A percentile compares a stretch with the other conserved stretches of the same genome.
These are phyloP conservation scores for Chymomyza caudatula DNA, from an alignment of 2,888 invertebrate genomes.

Conservation along the genomic window DNA sequence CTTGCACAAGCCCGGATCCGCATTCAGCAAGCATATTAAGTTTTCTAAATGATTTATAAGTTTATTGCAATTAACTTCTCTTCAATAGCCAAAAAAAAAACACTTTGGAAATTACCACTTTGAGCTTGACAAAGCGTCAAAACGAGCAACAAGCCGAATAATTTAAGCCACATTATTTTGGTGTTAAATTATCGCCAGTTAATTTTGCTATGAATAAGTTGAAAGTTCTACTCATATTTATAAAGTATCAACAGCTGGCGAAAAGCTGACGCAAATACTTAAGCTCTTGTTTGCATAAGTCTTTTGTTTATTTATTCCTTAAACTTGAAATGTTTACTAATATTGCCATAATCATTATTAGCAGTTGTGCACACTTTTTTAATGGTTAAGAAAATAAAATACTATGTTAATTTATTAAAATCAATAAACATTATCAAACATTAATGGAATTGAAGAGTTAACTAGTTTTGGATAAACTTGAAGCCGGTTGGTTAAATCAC, in stretches of 20 bases:
- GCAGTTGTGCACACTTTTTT: background rate
- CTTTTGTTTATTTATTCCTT: background rate
- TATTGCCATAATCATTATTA: background rate
- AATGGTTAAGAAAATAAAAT: background rate
- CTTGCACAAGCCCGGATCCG: constrained; percentile 8
- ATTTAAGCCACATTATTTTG: background rate
- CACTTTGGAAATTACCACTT: background rate
- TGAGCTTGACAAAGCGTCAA: background rate
- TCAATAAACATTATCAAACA: background rate
- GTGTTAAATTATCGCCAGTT: background rate
- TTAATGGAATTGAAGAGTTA: background rate
- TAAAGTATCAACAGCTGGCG: background rate
- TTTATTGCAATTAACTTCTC: background rate
- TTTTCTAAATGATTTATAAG: background rate
- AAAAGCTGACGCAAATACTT: background rate
- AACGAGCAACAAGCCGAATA: background rate
- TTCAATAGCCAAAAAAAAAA: background rate
- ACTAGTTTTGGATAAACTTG: no score
- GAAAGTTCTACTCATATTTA: background rate
- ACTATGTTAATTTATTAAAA: background rate
- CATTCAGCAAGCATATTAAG: constrained; percentile 2
- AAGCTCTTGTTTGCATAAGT: background rate
- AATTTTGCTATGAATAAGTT: background rate
- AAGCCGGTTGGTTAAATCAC: no score
- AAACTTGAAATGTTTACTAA: background rate